Percentiles rank a stretch among this genome's conserved stretches.
These are phyloP conservation scores for Cryptoprocta ferox DNA, from an alignment of 2,797 vertebrate species.

Conservation along the genomic window DNA sequence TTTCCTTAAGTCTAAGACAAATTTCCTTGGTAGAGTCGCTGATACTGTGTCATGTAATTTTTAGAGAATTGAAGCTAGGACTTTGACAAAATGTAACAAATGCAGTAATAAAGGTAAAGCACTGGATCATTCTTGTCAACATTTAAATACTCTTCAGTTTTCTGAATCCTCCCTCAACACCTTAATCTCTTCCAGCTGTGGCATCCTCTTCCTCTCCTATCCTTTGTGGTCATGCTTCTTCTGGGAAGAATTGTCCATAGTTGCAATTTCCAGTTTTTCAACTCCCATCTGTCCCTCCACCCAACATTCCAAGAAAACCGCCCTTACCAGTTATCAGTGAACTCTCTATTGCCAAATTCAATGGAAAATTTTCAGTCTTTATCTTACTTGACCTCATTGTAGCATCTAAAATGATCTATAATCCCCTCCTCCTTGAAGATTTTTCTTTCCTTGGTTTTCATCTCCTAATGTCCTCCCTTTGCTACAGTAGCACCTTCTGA, in stretches of 20 bases:
- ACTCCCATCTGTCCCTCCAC: not conserved
- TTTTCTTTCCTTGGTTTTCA: not conserved
- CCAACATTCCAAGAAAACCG: not conserved
- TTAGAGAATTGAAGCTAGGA: not conserved
- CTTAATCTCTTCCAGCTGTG: not conserved
- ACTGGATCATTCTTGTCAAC: not conserved
- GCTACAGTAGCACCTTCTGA: not conserved
- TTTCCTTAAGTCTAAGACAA: not conserved
- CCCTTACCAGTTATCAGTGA: not conserved
- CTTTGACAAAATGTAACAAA: not conserved
- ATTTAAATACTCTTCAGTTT: not conserved
- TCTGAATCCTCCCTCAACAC: not conserved
- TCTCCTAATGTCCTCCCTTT: not conserved
- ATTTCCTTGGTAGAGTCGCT: not conserved
- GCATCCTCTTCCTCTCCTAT: not conserved
- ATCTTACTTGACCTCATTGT: not conserved
- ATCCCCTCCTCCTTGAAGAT: not conserved
- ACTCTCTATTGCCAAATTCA: not conserved
- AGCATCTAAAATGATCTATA: not conserved
- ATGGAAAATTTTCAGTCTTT: not conserved
- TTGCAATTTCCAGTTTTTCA: not conserved
- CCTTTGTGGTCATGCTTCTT: too few species aligned
- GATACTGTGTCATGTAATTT: not conserved
- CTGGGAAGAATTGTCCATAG: not conserved
- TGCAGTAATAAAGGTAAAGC: not conserved